Percentiles rank a stretch among this genome's conserved stretches.
phyloP scores from a whole-genome alignment of 2,888 invertebrate genomes.

The Cephus pulcher region DNA sequence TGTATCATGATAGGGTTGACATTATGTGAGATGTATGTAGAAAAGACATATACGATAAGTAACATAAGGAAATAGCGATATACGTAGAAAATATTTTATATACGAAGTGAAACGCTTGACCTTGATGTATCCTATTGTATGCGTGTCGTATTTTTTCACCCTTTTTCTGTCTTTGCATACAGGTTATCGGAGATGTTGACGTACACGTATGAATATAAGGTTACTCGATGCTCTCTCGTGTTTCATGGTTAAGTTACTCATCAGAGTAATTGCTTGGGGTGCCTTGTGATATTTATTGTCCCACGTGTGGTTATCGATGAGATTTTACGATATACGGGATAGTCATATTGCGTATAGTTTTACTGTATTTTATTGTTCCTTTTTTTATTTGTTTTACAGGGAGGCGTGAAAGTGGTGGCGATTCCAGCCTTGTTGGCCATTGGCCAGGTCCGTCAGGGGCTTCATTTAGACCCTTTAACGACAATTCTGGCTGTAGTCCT shows the following conservation, averaged over 20 bases:
- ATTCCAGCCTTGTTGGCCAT: slow-evolving; percentile 39
- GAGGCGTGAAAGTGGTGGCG: slow-evolving; percentile 47
- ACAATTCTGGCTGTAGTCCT: slow-evolving; percentile 33
- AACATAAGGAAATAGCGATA: background rate
- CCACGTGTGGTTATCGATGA: background rate
- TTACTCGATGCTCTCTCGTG: background rate
- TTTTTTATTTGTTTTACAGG: slow-evolving; percentile 35
- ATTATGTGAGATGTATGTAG: background rate
- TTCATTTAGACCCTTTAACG: slow-evolving; percentile 34
- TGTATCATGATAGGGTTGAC: background rate
- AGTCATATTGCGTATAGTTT: background rate
- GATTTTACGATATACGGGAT: background rate
- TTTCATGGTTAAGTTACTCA: background rate
- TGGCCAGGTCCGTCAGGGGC: slow-evolving; percentile 32
- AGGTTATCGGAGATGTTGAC: background rate
- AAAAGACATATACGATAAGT: background rate
- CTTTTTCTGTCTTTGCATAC: background rate
- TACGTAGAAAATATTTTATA: background rate
- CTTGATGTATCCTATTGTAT: background rate
- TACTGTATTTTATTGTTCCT: background rate
- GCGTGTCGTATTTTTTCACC: background rate
- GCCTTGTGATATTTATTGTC: background rate
- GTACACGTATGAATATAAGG: background rate
- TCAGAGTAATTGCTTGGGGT: background rate
- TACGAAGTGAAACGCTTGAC: background rate